Percentiles rank a stretch among this genome's conserved stretches.
Conservation (phyloP, 2,113 vertebrate species). For the Heteronetta atricapilla region DNA sequence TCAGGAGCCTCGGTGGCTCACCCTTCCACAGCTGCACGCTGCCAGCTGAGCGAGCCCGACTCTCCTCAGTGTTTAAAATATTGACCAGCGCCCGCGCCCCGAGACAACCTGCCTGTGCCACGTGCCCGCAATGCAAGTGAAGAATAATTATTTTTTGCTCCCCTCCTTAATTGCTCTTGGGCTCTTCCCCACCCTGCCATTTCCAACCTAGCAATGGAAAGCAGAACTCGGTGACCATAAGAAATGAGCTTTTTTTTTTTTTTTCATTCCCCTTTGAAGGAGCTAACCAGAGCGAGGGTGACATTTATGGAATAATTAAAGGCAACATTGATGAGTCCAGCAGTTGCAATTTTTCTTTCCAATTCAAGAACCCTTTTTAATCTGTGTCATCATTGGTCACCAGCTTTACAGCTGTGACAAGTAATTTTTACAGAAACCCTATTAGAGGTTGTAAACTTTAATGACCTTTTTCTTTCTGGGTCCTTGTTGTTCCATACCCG, state of each 20-base stretch:
- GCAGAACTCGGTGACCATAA: not conserved
- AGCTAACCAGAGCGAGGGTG: conserved; percentile 16
- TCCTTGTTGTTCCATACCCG: conserved; percentile 28
- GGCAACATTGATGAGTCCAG: conserved; percentile 28
- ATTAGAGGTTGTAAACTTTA: conserved; percentile 73
- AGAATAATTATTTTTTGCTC: not conserved
- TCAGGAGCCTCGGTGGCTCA: not conserved
- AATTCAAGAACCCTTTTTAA: conserved; percentile 52
- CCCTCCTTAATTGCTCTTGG: not conserved
- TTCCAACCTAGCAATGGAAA: not conserved
- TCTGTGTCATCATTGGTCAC: conserved; percentile 61
- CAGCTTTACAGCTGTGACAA: conserved; percentile 67
- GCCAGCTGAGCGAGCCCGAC: not conserved
- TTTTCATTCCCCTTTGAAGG: conserved; percentile 1
- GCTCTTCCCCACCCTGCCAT: not conserved
- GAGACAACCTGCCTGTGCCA: not conserved
- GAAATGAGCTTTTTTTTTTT: not conserved
- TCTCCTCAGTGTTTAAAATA: not conserved
- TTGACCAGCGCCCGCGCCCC: not conserved
- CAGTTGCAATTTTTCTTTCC: not conserved
- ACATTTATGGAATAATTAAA: conserved; percentile 69
- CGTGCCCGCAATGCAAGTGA: not conserved
- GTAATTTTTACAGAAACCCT: conserved; percentile 62
- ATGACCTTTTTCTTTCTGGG: conserved; percentile 40
- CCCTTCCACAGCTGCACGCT: not conserved